Evolutionary conservation across 2,888 invertebrate species (phyloP).

Genomic region (Lagria hirta): DNA sequence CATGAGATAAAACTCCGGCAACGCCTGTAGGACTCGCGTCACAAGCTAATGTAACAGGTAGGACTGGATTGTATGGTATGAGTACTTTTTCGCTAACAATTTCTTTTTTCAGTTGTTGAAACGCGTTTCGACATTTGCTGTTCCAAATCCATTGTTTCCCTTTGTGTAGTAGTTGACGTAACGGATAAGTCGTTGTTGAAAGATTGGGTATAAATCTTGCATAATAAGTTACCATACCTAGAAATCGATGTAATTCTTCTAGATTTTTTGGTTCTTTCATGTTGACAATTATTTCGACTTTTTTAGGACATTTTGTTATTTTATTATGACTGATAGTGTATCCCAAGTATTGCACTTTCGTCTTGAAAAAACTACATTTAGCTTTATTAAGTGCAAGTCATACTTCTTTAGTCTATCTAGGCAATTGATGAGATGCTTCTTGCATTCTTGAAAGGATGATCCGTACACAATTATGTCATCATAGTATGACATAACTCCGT

Average conservation of each 20-base stretch:
- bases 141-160: conserved; percentile 1
- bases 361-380: conserved; percentile 6
- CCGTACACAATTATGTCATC: conserved; percentile 34
- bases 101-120: conserved; percentile 17
- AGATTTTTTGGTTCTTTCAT: conserved; percentile 3
- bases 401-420: conserved; percentile 3
- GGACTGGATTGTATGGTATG: conserved; percentile 33
- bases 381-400: conserved; percentile 5
- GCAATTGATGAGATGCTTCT: conserved; percentile 13
- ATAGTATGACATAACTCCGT: conserved; percentile 24
- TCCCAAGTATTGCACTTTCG: conserved; percentile 1
- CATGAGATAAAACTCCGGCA: conserved; percentile 43
- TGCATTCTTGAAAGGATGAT: conserved; percentile 20
- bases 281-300: conserved; percentile 4
- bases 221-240: conserved; percentile 7
- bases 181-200: conserved; percentile 3
- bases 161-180: conserved; percentile 3
- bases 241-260: conserved; percentile 4
- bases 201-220: conserved; percentile 7
- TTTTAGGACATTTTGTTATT: neutral
- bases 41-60: conserved; percentile 39
- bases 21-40: conserved; percentile 44
- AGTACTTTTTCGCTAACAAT: conserved; percentile 31
- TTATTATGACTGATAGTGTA: neutral
- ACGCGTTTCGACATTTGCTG: conserved; percentile 1